Evolutionary conservation across 2,797 vertebrate genomes (phyloP), one percentile per base, ranked within the genome.

Genomic region (Parotocinclus haroldoi): DNA sequence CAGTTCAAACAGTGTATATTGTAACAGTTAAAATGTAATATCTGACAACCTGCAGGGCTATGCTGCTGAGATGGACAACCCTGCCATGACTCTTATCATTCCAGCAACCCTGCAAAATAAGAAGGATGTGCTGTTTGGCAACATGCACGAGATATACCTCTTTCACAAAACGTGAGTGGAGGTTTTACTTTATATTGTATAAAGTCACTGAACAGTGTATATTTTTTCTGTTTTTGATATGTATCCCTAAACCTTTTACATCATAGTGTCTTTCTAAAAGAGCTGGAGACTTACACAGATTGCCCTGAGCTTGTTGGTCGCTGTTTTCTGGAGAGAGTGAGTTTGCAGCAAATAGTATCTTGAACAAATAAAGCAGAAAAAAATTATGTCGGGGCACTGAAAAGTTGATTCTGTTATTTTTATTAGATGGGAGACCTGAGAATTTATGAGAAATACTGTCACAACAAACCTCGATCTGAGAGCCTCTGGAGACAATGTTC

Each of bases 401-500:
- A 7, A 18, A 10, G 7, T 36, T 38, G 17, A 10, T 10, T n/a
- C n/a, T 11, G 1, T 40, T 63, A 53, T 42, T 48, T 63, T 8
- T 69, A 49, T 76, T 78, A 99, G 97, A 98, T 97, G 96, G 93
- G 93, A 61, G 96, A 99, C 65, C 90, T 99, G 80, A 94, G 97
- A 88, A 94, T 99, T 78, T 99, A 99, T 69, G 96, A 99, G 86
- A 95, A 95, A 83, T 99, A 99, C 78, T 99, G 97, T 78, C 97
- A 99, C 87, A 99, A 99, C 85, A 99, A 99, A 81, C 97, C 96
- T 45, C 92, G 96, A 58, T 99, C 97, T 0, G 97, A 99, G 84
- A 97, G 96, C 81, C 87, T 99, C 9, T 99, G 97, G 97, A 92
- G 97, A 40, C 96, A 97, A 76, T 99, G 94, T 79, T 96, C 96